Conservation (phyloP, 2,888 invertebrate genomes). For the Cryptophagus acutangulus region DNA sequence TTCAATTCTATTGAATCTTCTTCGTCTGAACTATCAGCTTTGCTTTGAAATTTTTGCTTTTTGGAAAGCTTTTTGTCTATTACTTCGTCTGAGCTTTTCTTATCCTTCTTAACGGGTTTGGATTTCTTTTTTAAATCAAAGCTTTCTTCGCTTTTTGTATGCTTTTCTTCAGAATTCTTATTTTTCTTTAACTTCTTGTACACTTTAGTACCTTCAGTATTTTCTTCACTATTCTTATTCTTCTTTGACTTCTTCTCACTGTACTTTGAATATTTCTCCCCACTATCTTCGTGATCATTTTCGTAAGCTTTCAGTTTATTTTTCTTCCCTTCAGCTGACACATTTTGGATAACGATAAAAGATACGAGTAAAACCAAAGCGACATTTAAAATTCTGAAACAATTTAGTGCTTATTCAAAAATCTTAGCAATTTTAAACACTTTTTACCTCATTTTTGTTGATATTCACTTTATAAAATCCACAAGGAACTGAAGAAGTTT, state of each 20-base stretch:
- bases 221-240: constrained; percentile 3
- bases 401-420: neutral
- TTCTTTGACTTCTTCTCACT: neutral
- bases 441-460: constrained; percentile 5
- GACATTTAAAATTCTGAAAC: neutral
- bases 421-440: constrained; percentile 2
- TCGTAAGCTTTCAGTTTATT: constrained; percentile 4
- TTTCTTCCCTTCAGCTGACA: neutral
- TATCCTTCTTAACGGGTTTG: too few species aligned
- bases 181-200: constrained; percentile 3
- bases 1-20: neutral
- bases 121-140: too few species aligned
- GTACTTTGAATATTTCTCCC: constrained; percentile 7
- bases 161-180: constrained; percentile 2
- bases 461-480: too few species aligned
- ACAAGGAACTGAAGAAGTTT: too few species aligned
- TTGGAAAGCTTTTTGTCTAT: too few species aligned
- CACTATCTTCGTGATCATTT: constrained; percentile 8
- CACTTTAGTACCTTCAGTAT: constrained; percentile 7
- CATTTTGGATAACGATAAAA: neutral
- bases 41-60: too few species aligned
- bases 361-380: neutral
- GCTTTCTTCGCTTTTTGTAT: neutral
- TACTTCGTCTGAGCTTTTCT: too few species aligned
- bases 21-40: too few species aligned